A percentile compares a stretch with the other conserved stretches of the same genome.
phyloP scores from a whole-genome alignment of 2,888 invertebrate genomes.

The Rotaria magnacalcarata region DNA sequence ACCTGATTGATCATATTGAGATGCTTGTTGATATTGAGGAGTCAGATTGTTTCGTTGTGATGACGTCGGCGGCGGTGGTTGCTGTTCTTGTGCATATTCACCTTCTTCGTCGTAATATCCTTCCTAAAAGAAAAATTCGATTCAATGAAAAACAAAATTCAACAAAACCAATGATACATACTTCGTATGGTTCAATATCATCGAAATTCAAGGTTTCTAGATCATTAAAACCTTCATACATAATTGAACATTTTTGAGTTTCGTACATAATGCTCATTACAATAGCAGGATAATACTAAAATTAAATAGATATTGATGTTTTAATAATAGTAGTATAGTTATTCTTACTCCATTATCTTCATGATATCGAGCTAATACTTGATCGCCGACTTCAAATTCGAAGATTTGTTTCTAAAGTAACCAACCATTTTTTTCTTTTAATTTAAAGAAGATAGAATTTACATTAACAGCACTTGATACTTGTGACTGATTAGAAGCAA shows the following conservation, averaged over 20 bases:
- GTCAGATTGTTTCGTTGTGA: neutral
- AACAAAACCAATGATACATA: neutral
- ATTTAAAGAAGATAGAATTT: neutral
- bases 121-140: neutral
- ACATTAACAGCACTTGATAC: neutral
- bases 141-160: too few species aligned
- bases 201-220: neutral
- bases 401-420: constrained; percentile 8
- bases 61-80: neutral
- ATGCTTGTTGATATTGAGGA: neutral
- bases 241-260: neutral
- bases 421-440: neutral
- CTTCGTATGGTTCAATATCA: constrained; percentile 5
- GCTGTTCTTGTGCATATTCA: neutral
- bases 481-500: neutral
- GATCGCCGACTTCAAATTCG: neutral
- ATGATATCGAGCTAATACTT: neutral
- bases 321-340: neutral
- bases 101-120: neutral
- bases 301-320: neutral
- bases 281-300: constrained; percentile 19
- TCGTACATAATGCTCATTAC: constrained; percentile 10
- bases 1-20: neutral
- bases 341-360: constrained; percentile 15
- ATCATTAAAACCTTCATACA: neutral